These are phyloP conservation scores for Onchidella celtica DNA, from an alignment of 2,888 invertebrate genomes.

Conservation along the genomic window DNA sequence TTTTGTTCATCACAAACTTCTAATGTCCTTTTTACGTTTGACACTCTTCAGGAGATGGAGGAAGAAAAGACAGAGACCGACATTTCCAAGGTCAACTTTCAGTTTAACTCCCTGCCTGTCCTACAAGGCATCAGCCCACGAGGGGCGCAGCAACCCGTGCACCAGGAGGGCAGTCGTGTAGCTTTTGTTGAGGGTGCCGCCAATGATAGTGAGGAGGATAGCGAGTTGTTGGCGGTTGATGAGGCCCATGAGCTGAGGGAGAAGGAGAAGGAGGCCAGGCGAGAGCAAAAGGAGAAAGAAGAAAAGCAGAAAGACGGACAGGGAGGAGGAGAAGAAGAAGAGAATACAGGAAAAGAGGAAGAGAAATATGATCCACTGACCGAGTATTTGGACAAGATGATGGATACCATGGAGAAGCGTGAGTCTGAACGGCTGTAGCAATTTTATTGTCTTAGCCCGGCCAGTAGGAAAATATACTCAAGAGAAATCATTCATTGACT, in stretches of 20 bases:
- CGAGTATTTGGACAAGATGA: conserved; percentile 26
- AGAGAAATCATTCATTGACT: too few relatives aligned
- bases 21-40: too few relatives aligned
- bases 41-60: too few relatives aligned
- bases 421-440: too few relatives aligned
- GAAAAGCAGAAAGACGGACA: not conserved
- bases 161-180: not conserved
- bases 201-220: not conserved
- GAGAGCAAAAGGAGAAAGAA: not conserved
- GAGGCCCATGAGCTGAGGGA: not conserved
- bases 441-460: too few relatives aligned
- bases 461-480: too few relatives aligned
- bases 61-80: not conserved
- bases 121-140: not conserved
- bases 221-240: not conserved
- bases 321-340: too few relatives aligned
- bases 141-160: not conserved
- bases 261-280: not conserved
- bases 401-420: conserved; percentile 11
- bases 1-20: too few relatives aligned
- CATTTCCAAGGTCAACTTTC: conserved; percentile 3
- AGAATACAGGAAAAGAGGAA: not conserved
- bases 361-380: conserved; percentile 5
- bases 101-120: conserved; percentile 5
- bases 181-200: not conserved